Conservation (phyloP, 2,113 vertebrate genomes). For the Etheostoma spectabile region DNA sequence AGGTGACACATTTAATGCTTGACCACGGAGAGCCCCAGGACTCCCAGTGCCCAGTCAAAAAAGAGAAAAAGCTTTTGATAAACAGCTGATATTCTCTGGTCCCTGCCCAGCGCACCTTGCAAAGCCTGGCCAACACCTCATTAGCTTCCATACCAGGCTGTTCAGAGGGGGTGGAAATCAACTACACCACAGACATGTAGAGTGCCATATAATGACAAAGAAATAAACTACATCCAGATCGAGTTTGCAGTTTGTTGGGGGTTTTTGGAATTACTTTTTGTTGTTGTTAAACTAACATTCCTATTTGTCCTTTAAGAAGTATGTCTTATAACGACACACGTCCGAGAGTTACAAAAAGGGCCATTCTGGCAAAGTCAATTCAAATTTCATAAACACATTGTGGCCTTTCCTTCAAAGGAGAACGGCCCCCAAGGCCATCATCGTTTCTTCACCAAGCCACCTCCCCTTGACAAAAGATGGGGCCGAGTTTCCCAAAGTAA, state of each 20-base stretch:
- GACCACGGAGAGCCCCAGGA: slow-evolving; percentile 67
- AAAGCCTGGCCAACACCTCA: slow-evolving; percentile 53
- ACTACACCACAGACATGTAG: slow-evolving; percentile 58
- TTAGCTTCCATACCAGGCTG: slow-evolving; percentile 56
- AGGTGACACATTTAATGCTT: slow-evolving; percentile 63
- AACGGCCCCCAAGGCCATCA: slow-evolving; percentile 70
- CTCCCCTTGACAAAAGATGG: slow-evolving; percentile 58
- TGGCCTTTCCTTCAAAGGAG: slow-evolving; percentile 62
- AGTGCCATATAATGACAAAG: slow-evolving; percentile 74
- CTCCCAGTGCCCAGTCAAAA: slow-evolving; percentile 70
- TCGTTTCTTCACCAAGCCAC: slow-evolving; percentile 57
- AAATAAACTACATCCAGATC: slow-evolving; percentile 65
- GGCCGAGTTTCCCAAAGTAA: slow-evolving; percentile 70
- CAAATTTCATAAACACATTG: slow-evolving; percentile 70
- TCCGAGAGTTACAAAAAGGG: slow-evolving; percentile 52
- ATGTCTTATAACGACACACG: slow-evolving; percentile 80
- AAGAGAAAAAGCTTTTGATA: slow-evolving; percentile 48
- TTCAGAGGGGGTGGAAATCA: slow-evolving; percentile 54
- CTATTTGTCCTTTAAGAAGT: slow-evolving; percentile 76
- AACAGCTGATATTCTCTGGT: slow-evolving; percentile 77
- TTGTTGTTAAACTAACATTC: slow-evolving; percentile 72
- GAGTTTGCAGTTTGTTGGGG: slow-evolving; percentile 59
- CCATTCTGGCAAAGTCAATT: slow-evolving; percentile 61
- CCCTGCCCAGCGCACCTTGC: slow-evolving; percentile 72
- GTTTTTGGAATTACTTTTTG: slow-evolving; percentile 40